Percentiles rank a stretch among this genome's conserved stretches.
phyloP scores from a whole-genome alignment of 1,140 invertebrate species.

The Nasonia vitripennis region DNA sequence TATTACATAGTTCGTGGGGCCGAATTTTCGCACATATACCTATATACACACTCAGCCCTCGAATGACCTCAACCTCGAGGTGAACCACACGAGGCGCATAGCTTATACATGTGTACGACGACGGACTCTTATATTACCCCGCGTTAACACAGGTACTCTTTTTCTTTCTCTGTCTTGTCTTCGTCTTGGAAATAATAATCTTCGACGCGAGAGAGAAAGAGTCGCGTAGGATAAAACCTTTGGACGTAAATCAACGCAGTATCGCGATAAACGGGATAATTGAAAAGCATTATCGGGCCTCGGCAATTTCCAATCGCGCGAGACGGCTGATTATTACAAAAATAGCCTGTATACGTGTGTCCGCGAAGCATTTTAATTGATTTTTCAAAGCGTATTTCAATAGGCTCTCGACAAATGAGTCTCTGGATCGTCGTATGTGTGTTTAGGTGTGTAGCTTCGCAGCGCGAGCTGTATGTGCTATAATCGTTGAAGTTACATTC shows the following conservation, averaged over 20 bases:
- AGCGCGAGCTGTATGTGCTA: no score
- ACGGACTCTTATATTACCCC: neutral
- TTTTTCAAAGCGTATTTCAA: neutral
- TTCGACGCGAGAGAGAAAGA: neutral
- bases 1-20: neutral
- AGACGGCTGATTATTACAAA: neutral
- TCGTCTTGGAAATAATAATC: neutral
- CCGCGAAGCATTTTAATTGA: neutral
- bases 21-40: neutral
- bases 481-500: neutral
- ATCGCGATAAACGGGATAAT: conserved; percentile 1
- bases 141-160: neutral
- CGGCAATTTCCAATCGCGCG: neutral
- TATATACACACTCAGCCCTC: neutral
- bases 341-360: neutral
- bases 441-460: no score
- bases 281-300: neutral
- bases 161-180: neutral
- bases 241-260: neutral
- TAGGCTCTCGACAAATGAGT: no score
- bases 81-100: neutral
- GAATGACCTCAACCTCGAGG: neutral
- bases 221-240: neutral
- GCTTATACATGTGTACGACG: neutral
- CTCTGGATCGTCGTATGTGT: no score